phyloP scores from a whole-genome alignment of 2,113 vertebrate genomes.

The Bolborhynchus lineola region DNA sequence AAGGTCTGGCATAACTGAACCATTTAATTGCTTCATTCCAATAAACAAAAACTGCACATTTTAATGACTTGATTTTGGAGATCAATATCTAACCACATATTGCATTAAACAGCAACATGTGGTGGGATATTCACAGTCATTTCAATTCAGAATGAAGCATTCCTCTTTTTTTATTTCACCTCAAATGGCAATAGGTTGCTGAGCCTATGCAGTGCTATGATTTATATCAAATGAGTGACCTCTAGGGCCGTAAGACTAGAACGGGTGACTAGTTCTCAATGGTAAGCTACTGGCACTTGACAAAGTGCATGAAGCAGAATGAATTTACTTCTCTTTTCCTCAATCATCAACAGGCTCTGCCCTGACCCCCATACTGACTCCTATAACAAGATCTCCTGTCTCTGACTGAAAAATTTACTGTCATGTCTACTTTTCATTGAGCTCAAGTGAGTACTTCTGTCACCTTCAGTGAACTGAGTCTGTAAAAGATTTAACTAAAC shows the following conservation, averaged over 20 bases:
- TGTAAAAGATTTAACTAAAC: conserved; percentile 78
- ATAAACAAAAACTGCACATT: conserved; percentile 87
- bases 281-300: conserved; percentile 99
- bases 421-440: conserved; percentile 92
- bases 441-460: conserved; percentile 93
- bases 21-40: conserved; percentile 89
- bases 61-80: conserved; percentile 83
- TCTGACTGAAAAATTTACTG: conserved; percentile 97
- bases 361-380: conserved; percentile 98
- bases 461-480: conserved; percentile 90
- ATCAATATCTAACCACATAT: conserved; percentile 77
- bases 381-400: conserved; percentile 99
- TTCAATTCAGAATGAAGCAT: conserved; percentile 77
- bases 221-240: conserved; percentile 95
- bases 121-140: conserved; percentile 74
- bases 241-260: conserved; percentile 95
- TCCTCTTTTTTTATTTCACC: conserved; percentile 82
- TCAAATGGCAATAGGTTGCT: conserved; percentile 84
- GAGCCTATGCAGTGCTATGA: conserved; percentile 83
- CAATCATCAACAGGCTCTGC: conserved; percentile 99
- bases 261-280: conserved; percentile 99
- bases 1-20: conserved; percentile 82
- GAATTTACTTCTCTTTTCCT: conserved; percentile 99
- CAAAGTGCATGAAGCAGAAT: conserved; percentile 99
- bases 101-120: conserved; percentile 81